Conservation (phyloP, 2,113 vertebrate genomes). For the Prionailurus viverrinus region DNA sequence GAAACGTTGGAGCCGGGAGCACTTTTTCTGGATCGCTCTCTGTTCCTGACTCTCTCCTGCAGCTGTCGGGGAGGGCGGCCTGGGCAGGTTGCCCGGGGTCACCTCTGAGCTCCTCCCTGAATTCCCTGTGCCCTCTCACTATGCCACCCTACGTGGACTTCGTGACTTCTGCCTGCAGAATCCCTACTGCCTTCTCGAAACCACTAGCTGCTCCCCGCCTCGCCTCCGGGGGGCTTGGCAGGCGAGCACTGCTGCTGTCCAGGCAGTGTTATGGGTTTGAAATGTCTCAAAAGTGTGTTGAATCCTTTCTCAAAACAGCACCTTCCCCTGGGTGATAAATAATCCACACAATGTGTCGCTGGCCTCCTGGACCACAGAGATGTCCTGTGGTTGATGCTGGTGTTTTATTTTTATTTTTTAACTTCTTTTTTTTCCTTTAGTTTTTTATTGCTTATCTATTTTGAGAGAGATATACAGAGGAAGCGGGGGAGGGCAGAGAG, state of each 20-base stretch:
- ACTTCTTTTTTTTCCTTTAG: too few species aligned
- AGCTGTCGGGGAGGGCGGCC: fast-evolving
- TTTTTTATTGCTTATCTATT: too few species aligned
- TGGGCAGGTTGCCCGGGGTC: fast-evolving
- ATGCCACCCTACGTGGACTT: background rate
- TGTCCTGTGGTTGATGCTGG: background rate
- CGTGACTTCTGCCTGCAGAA: background rate
- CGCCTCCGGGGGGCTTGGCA: fast-evolving
- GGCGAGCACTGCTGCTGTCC: background rate
- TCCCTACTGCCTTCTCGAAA: background rate
- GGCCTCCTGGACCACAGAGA: fast-evolving
- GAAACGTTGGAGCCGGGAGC: fast-evolving
- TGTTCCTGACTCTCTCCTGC: background rate
- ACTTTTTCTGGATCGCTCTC: fast-evolving
- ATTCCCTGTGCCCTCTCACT: fast-evolving
- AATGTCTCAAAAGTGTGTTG: background rate
- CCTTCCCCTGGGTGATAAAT: background rate
- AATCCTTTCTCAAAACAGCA: background rate
- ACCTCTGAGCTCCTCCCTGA: background rate
- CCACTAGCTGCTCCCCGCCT: background rate
- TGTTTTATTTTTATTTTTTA: background rate
- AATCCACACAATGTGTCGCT: fast-evolving
- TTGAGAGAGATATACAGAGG: too few species aligned
- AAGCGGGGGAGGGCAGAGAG: too few species aligned
- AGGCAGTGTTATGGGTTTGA: background rate